Base-by-base conservation (phyloP, 2,113 vertebrate genomes). In the Motacilla tschutschensis region DNA sequence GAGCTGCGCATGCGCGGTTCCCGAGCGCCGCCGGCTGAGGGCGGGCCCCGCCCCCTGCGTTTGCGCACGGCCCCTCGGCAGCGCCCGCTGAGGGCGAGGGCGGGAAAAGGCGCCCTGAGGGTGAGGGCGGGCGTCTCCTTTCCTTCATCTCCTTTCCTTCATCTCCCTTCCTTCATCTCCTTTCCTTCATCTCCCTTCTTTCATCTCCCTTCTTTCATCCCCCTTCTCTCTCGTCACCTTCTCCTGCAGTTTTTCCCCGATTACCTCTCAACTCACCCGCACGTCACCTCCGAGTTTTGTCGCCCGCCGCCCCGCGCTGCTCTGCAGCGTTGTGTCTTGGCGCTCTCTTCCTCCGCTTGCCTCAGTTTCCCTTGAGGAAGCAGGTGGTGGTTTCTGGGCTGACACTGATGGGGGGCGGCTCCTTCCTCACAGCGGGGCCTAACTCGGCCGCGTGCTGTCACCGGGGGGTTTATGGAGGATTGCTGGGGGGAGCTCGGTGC, bases 181-280 rank as follows among this genome's bases (percentile, higher is more conserved):
- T 0, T 55, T 10, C 4, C 22, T 16, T 51, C 3, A 0, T 13
- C 26, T 17, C 3, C 13, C 0, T 60, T 43, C 8, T 4, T 12
- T 69, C 33, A 3, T 9, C 10, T 59, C 12, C 0, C 5, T n/a
- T n/a, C 8, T 6, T 10, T 57, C 4, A 0, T 16, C 10, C 14
- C 2, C 16, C 0, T 64, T 41, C 7, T 13, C 6, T 60, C 24
- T 0, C 10, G 12, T 48, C 20, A 0, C 35, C 0, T 9, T 38
- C 13, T 38, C 13, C 14, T 9, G 5, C 10, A 5, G n/a, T n/a
- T 51, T 31, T 43, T 7, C 5, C 28, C 55, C 25, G 4, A 1
- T 43, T 36, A 6, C 21, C 11, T 41, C 29, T 40, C 4, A 33
- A 33, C 33, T 33, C 33, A 33, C 33, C 33, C 33, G 33, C 62